These are phyloP conservation scores for Gortyna flavago DNA, from an alignment of 2,888 invertebrate species.

Conservation along the genomic window DNA sequence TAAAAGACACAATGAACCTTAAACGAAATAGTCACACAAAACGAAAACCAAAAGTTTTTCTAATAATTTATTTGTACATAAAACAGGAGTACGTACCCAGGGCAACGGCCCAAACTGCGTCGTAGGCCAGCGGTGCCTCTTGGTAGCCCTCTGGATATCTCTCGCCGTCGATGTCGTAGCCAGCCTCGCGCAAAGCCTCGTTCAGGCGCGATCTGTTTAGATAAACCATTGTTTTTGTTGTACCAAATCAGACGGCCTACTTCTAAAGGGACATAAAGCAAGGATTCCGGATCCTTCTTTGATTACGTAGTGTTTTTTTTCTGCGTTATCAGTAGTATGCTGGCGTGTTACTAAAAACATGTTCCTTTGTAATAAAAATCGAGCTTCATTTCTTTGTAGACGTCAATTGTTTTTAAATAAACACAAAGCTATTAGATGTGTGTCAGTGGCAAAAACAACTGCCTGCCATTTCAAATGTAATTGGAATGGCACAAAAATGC, in stretches of 20 bases:
- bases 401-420: conserved; percentile 17
- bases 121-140: conserved; percentile 99
- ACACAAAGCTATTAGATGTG: not conserved
- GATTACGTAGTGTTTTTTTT: conserved; percentile 40
- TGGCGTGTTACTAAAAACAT: conserved; percentile 13
- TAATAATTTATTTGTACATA: conserved; percentile 54
- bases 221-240: conserved; percentile 71
- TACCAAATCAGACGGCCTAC: conserved; percentile 56
- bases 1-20: conserved; percentile 1
- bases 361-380: not conserved
- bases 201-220: conserved; percentile 93
- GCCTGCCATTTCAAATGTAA: conserved; percentile 19
- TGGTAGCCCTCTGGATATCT: conserved; percentile 98
- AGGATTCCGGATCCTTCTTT: conserved; percentile 46
- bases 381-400: conserved; percentile 10
- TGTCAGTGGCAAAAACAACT: conserved; percentile 13
- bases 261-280: conserved; percentile 48
- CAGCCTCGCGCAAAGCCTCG: conserved; percentile 93
- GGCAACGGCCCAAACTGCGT: conserved; percentile 99
- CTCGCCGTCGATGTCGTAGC: conserved; percentile 96
- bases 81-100: conserved; percentile 91
- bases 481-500: conserved; percentile 44
- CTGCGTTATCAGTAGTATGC: conserved; percentile 34
- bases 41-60: conserved; percentile 39
- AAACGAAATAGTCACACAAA: conserved; percentile 16